Percentiles rank a stretch among this genome's conserved stretches.
Evolutionary conservation across 2,113 vertebrate genomes (phyloP).

Genomic region (Lucifuga dentata): DNA sequence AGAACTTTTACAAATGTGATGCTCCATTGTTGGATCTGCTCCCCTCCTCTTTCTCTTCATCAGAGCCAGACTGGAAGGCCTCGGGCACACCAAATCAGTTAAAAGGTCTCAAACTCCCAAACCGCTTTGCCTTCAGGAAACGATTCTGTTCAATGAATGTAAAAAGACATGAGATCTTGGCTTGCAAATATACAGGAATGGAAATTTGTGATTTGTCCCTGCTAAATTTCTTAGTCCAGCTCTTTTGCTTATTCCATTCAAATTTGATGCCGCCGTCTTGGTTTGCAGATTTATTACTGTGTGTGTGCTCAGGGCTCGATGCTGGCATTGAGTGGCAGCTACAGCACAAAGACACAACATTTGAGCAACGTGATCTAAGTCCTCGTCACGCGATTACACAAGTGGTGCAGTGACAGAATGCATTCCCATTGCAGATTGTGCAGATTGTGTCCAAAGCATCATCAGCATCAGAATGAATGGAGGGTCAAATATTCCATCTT

Average conservation of each 20-base stretch:
- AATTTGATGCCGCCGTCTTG: background rate
- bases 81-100: constrained; percentile 31
- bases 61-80: constrained; percentile 32
- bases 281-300: constrained; percentile 34
- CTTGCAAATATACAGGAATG: too few species aligned
- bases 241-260: too few species aligned
- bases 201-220: too few species aligned
- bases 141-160: constrained; percentile 9
- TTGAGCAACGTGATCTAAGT: constrained; percentile 37
- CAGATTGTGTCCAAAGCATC: constrained; percentile 31
- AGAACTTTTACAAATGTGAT: constrained; percentile 45
- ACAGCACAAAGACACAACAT: constrained; percentile 54
- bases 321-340: constrained; percentile 58
- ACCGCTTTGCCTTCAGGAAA: constrained; percentile 33
- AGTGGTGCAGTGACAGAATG: constrained; percentile 44
- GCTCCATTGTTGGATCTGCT: constrained; percentile 58
- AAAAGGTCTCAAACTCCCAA: constrained; percentile 50
- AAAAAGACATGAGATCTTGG: too few species aligned
- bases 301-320: constrained; percentile 6
- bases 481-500: constrained; percentile 51
- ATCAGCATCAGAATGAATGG: background rate
- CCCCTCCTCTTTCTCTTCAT: constrained; percentile 37
- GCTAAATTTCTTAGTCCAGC: too few species aligned
- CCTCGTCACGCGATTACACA: constrained; percentile 29
- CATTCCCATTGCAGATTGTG: constrained; percentile 21